A percentile compares a stretch with the other conserved stretches of the same genome.
Conservation (phyloP, 2,797 vertebrate genomes). For the Carcharodon carcharias region DNA sequence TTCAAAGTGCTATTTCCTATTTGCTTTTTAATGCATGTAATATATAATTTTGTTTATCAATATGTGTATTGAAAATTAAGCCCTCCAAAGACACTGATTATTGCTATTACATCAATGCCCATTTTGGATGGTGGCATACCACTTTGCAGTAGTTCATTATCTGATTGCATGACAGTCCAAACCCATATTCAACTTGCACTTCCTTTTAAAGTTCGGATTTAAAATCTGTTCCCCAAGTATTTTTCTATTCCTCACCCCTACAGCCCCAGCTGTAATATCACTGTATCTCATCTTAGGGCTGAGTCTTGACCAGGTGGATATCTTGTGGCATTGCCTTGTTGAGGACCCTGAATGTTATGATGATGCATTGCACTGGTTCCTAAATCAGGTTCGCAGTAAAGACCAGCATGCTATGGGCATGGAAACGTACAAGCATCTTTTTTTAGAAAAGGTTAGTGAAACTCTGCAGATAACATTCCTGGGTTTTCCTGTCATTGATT, state of each 20-base stretch:
- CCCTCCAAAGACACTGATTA: not conserved
- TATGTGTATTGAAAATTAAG: not conserved
- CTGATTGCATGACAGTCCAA: not conserved
- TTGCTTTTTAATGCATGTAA: not conserved
- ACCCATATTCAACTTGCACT: not conserved
- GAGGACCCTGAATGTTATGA: slow-evolving; percentile 93
- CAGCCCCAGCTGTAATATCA: not conserved
- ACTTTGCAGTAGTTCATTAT: not conserved
- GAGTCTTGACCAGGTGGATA: slow-evolving; percentile 97
- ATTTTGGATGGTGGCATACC: not conserved
- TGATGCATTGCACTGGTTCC: slow-evolving; percentile 95
- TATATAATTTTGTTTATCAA: not conserved
- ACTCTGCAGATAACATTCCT: not conserved
- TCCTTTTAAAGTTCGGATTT: not conserved
- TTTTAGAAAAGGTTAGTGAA: slow-evolving; percentile 86
- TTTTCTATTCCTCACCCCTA: not conserved
- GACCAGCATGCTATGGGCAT: slow-evolving; percentile 99
- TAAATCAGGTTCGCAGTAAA: slow-evolving; percentile 98
- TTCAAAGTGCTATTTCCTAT: not conserved
- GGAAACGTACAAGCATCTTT: slow-evolving; percentile 98
- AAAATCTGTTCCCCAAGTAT: not conserved
- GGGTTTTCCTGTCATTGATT: not conserved
- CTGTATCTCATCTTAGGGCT: slow-evolving; percentile 61
- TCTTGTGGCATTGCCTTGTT: slow-evolving; percentile 95
- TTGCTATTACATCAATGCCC: not conserved